Conservation (phyloP, 2,797 vertebrate species). For the Manis pentadactyla region DNA sequence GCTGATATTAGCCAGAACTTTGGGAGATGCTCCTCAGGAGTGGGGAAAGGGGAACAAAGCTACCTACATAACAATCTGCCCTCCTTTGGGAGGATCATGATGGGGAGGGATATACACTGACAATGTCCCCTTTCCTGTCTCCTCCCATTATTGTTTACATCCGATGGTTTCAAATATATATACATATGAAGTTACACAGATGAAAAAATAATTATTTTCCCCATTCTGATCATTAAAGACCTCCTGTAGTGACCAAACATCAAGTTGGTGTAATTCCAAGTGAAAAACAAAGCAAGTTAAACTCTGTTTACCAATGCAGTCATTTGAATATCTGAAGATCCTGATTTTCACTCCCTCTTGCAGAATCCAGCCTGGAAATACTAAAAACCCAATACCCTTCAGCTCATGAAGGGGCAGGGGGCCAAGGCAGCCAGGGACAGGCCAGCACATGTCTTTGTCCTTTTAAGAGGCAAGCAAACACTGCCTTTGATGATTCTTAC, state of each 20-base stretch:
- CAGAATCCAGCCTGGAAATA: background rate
- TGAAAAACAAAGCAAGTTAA: slow-evolving; percentile 23
- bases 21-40: background rate
- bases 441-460: background rate
- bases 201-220: slow-evolving; percentile 20
- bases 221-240: slow-evolving; percentile 17
- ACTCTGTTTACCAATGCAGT: background rate
- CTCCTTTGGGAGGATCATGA: background rate
- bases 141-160: background rate
- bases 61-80: background rate
- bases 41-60: background rate
- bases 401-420: background rate
- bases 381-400: background rate
- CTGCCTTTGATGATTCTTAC: background rate
- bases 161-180: background rate
- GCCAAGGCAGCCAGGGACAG: background rate
- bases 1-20: background rate
- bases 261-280: background rate
- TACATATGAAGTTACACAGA: background rate
- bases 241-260: background rate
- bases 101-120: background rate
- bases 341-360: background rate
- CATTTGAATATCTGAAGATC: background rate
- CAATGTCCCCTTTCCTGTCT: background rate
- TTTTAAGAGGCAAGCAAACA: background rate